Evolutionary conservation across 2,113 vertebrate species (phyloP), one percentile per base, ranked within the genome.

Genomic region (Pristiophorus japonicus): DNA sequence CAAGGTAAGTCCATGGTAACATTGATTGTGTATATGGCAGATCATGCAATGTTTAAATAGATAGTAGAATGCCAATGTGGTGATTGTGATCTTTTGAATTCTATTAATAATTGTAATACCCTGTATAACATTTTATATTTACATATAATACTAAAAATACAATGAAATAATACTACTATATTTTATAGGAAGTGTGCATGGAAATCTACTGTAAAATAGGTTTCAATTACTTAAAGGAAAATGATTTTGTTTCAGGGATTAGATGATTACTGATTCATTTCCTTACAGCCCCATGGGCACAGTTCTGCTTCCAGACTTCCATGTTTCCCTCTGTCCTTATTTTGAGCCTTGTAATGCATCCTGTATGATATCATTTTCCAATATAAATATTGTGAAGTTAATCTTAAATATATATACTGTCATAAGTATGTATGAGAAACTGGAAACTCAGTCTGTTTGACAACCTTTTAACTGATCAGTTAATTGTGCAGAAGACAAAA

Each of bases 171-270:
- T 62, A 34, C 27, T 73, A 20, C 38, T 73, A 45, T 94, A 67
- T 30, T 94, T 90, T 90, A 42, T 34, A 70, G 27, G 93, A 51
- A 51, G 51, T 94, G 45, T 47, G 65, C 42, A 73, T 24, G 34
- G 88, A 94, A 94, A 51, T 66, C 14, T 51, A 14, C n/a, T 45
- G 65, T 70, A n/a, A 70, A 70, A 73, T 30, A 94, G 65, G 66
- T 51, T 70, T 94, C 93, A 94, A 38, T 94, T 94, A 94, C 93
- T 73, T 73, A 94, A 94, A 70, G 66, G 20, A 70, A 94, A 73
- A 51, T 94, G 45, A 70, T 47, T 70, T 70, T 51, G 24, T 73
- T 94, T 94, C 93, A 70, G 45, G 42, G 66, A 45, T 70, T 70
- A 94, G 93, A 51, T 63, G 63, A 73, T 94, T 51, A 94, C 93